Evolutionary conservation across 2,113 vertebrate species (phyloP).

Genomic region (Cariama cristata): DNA sequence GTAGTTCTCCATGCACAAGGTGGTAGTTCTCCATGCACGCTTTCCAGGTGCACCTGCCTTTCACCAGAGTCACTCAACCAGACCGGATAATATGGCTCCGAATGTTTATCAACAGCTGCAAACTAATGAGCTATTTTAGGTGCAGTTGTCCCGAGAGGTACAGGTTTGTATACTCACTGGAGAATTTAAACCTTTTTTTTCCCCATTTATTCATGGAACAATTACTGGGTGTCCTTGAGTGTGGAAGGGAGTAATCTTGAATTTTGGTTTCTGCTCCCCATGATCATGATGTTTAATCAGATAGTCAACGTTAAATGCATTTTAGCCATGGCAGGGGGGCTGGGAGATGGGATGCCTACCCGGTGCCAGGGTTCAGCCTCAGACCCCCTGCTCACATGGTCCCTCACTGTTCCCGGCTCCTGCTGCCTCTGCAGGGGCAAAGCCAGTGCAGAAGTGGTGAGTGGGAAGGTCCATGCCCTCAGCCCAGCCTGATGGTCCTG

Average conservation of each 20-base stretch:
- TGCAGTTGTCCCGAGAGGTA: not conserved
- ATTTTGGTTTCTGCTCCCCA: not conserved
- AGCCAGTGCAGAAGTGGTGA: fast-evolving
- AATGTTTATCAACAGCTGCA: not conserved
- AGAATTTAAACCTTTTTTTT: not conserved
- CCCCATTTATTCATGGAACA: not conserved
- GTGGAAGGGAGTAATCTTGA: not conserved
- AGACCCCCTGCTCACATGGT: fast-evolving
- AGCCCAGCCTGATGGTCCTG: not conserved
- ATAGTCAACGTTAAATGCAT: fast-evolving
- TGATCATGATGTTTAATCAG: not conserved
- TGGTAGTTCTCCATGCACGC: fast-evolving
- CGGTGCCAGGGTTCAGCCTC: not conserved
- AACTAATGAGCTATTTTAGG: not conserved
- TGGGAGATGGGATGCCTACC: not conserved
- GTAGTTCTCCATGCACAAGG: not conserved
- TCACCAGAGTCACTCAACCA: not conserved
- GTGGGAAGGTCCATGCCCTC: not conserved
- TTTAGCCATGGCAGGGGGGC: not conserved
- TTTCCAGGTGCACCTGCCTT: not conserved
- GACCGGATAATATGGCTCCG: not conserved
- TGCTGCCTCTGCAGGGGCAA: not conserved
- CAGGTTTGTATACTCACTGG: not conserved
- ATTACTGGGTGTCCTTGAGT: not conserved
- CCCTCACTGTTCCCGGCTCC: fast-evolving